Base-by-base conservation (phyloP, 2,113 vertebrate species). In the Actinemys pallida region DNA sequence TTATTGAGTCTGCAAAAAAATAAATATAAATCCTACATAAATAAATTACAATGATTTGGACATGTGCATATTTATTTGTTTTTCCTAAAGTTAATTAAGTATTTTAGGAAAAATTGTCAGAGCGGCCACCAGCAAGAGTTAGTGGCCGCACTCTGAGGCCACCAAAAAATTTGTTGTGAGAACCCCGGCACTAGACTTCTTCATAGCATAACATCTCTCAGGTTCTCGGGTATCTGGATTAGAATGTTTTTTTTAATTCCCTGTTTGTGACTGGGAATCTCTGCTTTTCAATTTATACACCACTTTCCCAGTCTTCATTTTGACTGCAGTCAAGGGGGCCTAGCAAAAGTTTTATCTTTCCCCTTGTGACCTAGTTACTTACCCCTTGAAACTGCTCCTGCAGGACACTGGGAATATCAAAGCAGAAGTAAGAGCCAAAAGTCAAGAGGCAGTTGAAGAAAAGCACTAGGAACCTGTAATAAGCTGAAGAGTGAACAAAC, bases 351-450 rank as follows among this genome's bases (percentile, higher is more conserved):
- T 53, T 19, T 2, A 27, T 10, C n/a, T 27, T 24, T 13, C 25
- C 25, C 52, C 27, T 54, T 24, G 42, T 42, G 52, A 42, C 9
- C 45, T 35, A 1, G 52, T 84, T 57, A 90, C 98, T 98, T 22
- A 99, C 98, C 95, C 99, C 98, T 86, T 99, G 99, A 78, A 99
- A 98, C 96, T 98, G 98, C 45, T 99, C 98, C 96, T 99, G 99
- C 79, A 99, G 95, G 53, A 98, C 98, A 54, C 99, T 98, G 90
- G 98, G 98, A 49, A 99, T 98, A 94, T 99, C 98, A 12, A 98
- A 99, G 98, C 98, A 99, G 97, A 99, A 99, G 96, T 98, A 99
- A 52, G 98, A 98, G 80, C 98, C 98, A 5, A 99, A 99, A 8
- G 98, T 98, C 93, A 99, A 97, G 92, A 99, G 92, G 79, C 98